A percentile compares a stretch with the other conserved stretches of the same genome.
Conservation (phyloP, 2,888 invertebrate species). For the Tuta absoluta region DNA sequence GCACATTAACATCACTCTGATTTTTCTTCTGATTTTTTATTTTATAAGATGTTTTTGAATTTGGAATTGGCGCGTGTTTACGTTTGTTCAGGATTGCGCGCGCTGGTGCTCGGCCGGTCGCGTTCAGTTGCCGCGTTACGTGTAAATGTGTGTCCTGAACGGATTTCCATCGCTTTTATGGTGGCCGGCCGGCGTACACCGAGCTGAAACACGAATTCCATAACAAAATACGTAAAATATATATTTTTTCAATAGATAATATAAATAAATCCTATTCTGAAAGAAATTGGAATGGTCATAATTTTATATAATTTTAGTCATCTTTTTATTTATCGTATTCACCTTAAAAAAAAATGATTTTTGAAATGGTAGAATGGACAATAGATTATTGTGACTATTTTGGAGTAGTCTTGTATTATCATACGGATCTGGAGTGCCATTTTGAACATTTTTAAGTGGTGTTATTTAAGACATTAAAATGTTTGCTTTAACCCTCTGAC, state of each 20-base stretch:
- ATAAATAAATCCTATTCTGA: not conserved
- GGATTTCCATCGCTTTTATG: constrained; percentile 77
- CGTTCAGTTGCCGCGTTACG: constrained; percentile 74
- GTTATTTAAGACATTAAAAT: too few species aligned
- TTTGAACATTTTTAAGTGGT: too few species aligned
- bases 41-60: constrained; percentile 24
- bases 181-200: constrained; percentile 58
- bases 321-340: too few species aligned
- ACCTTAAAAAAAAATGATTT: too few species aligned
- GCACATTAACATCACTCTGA: constrained; percentile 55
- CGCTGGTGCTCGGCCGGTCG: constrained; percentile 63
- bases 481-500: too few species aligned
- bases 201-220: not conserved
- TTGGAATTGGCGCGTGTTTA: constrained; percentile 31
- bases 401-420: too few species aligned
- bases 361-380: too few species aligned
- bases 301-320: too few species aligned
- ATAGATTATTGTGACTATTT: too few species aligned
- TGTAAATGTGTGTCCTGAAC: constrained; percentile 77
- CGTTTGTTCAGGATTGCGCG: constrained; percentile 50
- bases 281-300: not conserved
- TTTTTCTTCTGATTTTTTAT: not conserved
- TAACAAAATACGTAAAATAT: not conserved
- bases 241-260: not conserved
- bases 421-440: too few species aligned